Conservation (phyloP, 2,888 invertebrate genomes). For the Liodrosophila aerea region DNA sequence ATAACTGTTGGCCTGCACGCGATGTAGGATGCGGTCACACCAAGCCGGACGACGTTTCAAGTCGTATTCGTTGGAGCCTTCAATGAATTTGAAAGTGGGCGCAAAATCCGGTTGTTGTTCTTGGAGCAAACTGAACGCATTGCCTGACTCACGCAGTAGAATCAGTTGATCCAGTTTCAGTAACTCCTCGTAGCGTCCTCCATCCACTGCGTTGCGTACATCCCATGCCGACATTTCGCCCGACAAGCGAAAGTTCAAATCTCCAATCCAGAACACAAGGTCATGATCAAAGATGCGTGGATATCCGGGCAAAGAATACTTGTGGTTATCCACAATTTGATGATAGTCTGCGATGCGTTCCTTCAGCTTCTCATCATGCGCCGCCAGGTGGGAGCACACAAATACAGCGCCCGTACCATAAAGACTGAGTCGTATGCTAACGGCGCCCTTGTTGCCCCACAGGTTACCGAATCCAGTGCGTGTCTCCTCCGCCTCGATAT, state of each 20-base stretch:
- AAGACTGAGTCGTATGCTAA: constrained; percentile 92
- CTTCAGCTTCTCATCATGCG: constrained; percentile 91
- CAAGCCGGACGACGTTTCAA: constrained; percentile 95
- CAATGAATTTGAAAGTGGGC: constrained; percentile 93
- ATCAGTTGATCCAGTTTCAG: constrained; percentile 90
- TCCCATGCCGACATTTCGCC: constrained; percentile 87
- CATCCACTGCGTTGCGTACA: constrained; percentile 86
- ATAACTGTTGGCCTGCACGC: constrained; percentile 91
- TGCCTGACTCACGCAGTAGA: constrained; percentile 87
- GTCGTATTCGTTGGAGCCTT: constrained; percentile 90
- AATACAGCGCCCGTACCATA: constrained; percentile 94
- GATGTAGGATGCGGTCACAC: constrained; percentile 96
- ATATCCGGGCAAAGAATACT: constrained; percentile 89
- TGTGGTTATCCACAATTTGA: constrained; percentile 91
- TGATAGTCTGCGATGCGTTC: constrained; percentile 94
- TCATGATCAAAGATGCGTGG: constrained; percentile 94
- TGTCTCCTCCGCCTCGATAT: constrained; percentile 93
- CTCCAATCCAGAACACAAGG: constrained; percentile 97
- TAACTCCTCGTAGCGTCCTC: constrained; percentile 86
- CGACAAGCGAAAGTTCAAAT: constrained; percentile 92
- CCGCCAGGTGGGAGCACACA: constrained; percentile 94
- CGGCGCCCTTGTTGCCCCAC: constrained; percentile 94
- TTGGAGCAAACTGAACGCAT: constrained; percentile 91
- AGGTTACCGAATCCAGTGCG: constrained; percentile 94
- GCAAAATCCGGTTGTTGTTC: constrained; percentile 90